Evolutionary conservation across 2,888 invertebrate species (phyloP).

Genomic region (Eupithecia abbreviata): DNA sequence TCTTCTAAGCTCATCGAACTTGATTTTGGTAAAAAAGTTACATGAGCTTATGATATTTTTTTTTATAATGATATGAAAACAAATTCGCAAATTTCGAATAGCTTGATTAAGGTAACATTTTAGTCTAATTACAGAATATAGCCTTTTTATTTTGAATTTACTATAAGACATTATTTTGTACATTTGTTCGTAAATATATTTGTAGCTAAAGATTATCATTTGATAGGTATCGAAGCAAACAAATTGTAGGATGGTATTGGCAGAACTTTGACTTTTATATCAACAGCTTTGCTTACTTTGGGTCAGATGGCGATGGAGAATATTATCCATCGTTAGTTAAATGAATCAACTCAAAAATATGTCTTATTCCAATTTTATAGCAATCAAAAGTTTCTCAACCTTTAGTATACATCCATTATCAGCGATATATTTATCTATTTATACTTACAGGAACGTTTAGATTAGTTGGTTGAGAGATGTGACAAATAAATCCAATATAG

Average conservation of each 20-base stretch:
- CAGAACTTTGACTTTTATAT: neutral
- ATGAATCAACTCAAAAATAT: neutral
- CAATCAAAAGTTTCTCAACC: neutral
- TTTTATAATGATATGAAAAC: neutral
- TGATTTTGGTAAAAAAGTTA: slow-evolving; percentile 68
- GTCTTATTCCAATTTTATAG: neutral
- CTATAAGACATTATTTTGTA: neutral
- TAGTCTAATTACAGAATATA: neutral
- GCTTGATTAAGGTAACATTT: neutral
- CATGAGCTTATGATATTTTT: slow-evolving; percentile 6
- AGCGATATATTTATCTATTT: slow-evolving; percentile 79
- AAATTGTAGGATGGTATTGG: neutral
- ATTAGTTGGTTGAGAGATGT: slow-evolving; percentile 73
- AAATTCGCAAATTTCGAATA: neutral
- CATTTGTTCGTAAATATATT: neutral
- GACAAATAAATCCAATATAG: slow-evolving; percentile 51
- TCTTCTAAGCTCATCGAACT: slow-evolving; percentile 64
- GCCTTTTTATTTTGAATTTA: neutral
- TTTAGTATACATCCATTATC: slow-evolving; percentile 63
- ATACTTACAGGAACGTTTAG: slow-evolving; percentile 81
- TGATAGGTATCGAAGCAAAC: neutral
- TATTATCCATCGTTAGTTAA: neutral
- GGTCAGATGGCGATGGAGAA: neutral
- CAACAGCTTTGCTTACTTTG: neutral
- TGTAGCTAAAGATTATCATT: too few species aligned